Conservation (phyloP, 2,113 vertebrate species). For the Dolichotis patagonum region DNA sequence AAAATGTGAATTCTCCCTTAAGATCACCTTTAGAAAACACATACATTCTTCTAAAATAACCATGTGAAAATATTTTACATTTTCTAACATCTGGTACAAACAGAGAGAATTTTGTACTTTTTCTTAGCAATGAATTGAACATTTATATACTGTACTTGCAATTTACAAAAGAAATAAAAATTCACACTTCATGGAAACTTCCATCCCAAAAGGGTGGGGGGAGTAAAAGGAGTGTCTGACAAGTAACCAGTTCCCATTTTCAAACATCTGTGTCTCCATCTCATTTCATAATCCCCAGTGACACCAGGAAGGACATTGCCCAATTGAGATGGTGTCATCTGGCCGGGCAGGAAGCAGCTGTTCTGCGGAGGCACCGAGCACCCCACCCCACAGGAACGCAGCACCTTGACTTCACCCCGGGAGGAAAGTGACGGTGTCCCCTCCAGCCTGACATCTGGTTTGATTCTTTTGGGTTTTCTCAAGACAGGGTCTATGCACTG, state of each 20-base stretch:
- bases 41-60: background rate
- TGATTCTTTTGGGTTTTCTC: background rate
- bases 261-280: background rate
- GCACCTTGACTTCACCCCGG: too few relatives aligned
- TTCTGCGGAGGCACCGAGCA: background rate
- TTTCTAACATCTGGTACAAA: background rate
- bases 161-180: background rate
- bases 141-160: background rate
- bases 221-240: background rate
- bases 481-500: background rate
- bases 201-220: background rate
- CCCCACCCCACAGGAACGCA: too few relatives aligned
- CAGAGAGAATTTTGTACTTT: constrained; percentile 26
- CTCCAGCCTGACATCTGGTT: background rate
- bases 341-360: fast-evolving
- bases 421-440: background rate
- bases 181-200: background rate
- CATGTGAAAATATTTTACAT: background rate
- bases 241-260: background rate
- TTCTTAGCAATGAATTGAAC: constrained; percentile 8
- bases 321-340: fast-evolving
- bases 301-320: fast-evolving
- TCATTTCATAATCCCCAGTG: background rate
- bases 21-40: background rate
- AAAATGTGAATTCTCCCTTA: background rate